Percentiles rank a stretch among this genome's conserved stretches.
phyloP scores from a whole-genome alignment of 2,113 vertebrate species.

The Misgurnus mizolepis region DNA sequence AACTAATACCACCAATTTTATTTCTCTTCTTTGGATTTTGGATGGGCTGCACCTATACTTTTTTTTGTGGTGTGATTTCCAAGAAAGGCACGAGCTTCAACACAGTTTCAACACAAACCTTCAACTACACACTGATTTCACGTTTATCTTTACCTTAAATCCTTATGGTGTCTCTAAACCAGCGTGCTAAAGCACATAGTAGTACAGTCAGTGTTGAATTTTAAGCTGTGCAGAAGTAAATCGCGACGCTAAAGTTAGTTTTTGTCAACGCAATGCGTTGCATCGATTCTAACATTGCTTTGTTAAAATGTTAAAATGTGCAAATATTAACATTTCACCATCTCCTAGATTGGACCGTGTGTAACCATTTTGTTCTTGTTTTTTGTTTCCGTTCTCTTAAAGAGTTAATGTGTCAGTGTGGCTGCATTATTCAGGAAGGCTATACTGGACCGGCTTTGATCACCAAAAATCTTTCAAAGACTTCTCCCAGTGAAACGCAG shows the following conservation, averaged over 20 bases:
- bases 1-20: background rate
- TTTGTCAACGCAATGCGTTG: too few species aligned
- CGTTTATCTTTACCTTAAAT: background rate
- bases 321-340: constrained; percentile 38
- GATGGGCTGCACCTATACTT: too few species aligned
- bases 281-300: constrained; percentile 31
- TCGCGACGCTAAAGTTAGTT: background rate
- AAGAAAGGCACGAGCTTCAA: too few species aligned
- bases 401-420: constrained; percentile 58
- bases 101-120: background rate
- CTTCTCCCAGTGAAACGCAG: constrained; percentile 51
- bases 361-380: constrained; percentile 54
- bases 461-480: constrained; percentile 67
- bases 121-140: constrained; percentile 21
- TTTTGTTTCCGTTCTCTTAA: constrained; percentile 58
- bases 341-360: constrained; percentile 35
- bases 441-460: constrained; percentile 63
- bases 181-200: constrained; percentile 30
- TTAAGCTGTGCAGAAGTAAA: constrained; percentile 13
- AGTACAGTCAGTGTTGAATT: constrained; percentile 25
- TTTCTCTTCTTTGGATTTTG: constrained; percentile 12
- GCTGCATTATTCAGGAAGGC: constrained; percentile 66
- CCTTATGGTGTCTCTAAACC: constrained; percentile 40
- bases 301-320: constrained; percentile 36
- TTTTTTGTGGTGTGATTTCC: too few species aligned